Percentiles rank a stretch among this genome's conserved stretches.
phyloP scores from a whole-genome alignment of 1,140 invertebrate genomes.

The Ptiloglossa arizonensis region DNA sequence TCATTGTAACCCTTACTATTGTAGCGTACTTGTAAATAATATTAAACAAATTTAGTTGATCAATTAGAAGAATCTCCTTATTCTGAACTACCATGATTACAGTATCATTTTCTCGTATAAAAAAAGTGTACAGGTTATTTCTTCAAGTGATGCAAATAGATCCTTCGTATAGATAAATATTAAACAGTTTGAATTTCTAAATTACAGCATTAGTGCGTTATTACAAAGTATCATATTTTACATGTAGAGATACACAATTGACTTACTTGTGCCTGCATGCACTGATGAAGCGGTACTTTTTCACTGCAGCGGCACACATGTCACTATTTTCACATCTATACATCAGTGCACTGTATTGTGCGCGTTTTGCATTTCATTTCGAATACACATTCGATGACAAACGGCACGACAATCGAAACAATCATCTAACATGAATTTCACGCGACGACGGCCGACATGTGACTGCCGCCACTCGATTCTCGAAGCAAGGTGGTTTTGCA shows the following conservation, averaged over 20 bases:
- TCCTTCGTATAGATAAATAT: too few species aligned
- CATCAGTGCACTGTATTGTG: too few species aligned
- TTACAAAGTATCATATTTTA: background rate
- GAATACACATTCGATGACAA: conserved; percentile 4
- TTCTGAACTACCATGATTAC: too few species aligned
- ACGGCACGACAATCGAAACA: conserved; percentile 1
- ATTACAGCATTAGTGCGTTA: background rate
- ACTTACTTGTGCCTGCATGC: background rate
- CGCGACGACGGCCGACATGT: conserved; percentile 68
- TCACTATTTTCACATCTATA: background rate
- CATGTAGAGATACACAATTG: background rate
- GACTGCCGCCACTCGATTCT: conserved; percentile 72
- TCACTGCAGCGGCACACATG: background rate
- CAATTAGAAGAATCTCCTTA: too few species aligned
- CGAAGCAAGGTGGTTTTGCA: conserved; percentile 66
- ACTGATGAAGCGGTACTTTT: background rate
- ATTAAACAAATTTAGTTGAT: too few species aligned
- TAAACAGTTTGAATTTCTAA: too few species aligned
- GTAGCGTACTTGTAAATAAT: too few species aligned
- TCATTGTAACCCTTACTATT: too few species aligned
- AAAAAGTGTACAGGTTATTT: too few species aligned
- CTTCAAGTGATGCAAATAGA: too few species aligned
- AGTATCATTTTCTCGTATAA: too few species aligned
- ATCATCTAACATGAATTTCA: conserved; percentile 13
- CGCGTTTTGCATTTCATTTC: background rate